Evolutionary conservation across 2,113 vertebrate genomes (phyloP).

Genomic region (Spermophilus dauricus): DNA sequence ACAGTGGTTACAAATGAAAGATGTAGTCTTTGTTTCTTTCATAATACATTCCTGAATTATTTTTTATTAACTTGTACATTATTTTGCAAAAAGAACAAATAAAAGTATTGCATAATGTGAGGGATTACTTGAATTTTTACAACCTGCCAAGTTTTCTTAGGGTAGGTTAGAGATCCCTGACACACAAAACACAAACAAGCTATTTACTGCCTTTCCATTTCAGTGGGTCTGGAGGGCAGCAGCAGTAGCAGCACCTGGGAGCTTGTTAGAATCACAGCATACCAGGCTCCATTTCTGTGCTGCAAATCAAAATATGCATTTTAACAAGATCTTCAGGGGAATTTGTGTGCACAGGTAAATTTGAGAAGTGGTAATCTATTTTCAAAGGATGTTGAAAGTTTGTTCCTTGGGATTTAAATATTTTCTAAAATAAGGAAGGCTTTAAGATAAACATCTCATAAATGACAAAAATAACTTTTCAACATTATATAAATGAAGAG

Average conservation of each 20-base stretch:
- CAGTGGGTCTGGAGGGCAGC: background rate
- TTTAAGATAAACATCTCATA: background rate
- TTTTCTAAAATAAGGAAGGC: background rate
- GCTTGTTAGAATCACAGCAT: background rate
- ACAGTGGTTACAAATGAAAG: background rate
- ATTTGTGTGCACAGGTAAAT: background rate
- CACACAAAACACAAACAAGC: background rate
- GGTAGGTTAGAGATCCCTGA: background rate
- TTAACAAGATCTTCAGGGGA: background rate
- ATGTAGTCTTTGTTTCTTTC: background rate
- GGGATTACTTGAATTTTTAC: background rate
- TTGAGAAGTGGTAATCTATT: background rate
- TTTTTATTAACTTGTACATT: background rate
- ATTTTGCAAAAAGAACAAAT: background rate
- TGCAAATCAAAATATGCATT: background rate
- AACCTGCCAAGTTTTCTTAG: background rate
- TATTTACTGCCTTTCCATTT: background rate
- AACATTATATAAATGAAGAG: background rate
- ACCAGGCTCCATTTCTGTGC: background rate
- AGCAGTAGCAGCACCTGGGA: background rate
- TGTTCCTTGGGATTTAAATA: background rate
- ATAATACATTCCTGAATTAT: slow-evolving; percentile 11
- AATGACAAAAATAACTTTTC: background rate
- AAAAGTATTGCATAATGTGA: background rate
- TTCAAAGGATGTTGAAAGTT: background rate